Base-by-base conservation (phyloP, 2,797 vertebrate species). In the Pampus argenteus region DNA sequence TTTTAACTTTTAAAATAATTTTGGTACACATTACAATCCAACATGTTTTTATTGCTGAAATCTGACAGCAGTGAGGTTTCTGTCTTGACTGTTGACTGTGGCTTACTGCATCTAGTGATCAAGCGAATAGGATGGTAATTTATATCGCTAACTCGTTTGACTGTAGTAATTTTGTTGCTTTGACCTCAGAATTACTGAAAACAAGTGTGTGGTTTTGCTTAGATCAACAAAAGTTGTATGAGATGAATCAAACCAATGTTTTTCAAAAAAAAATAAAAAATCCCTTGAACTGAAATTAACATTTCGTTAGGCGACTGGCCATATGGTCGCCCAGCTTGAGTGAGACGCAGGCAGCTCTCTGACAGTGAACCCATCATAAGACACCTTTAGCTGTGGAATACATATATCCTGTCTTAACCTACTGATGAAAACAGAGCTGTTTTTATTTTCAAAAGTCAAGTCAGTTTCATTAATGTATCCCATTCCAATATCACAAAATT, bases 321-420 rank as follows among this genome's bases (percentile, higher is more conserved):
- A 90, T 85, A 85, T 86, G 86, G 78, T 55, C 60, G 36, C 78
- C 15, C 83, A 81, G 80, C 71, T 77, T 85, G 84, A 81, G 54
- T 47, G 58, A 76, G 63, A 74, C 47, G 59, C 54, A 75, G 72
- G 63, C 75, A 57, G 66, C 59, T 74, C 36, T 55, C 23, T 71
- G 29, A 45, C 45, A 69, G 45, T 6, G 47, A 60, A 42, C 71
- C 22, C 45, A 73, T 51, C 51, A 65, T 11, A 22, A 51, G 25
- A 47, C 5, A 10, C 20, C n/a, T 23, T 56, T 70, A 69, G 25
- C 34, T 25, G 52, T 61, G 34, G 55, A 60, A 54, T 66, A 20
- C 14, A 55, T 42, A 55, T 42, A 38, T 34, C 57, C 38, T 29
- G 2, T n/a, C n/a, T 56, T 15, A 38, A 60, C 28, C 34, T 51